phyloP scores from a whole-genome alignment of 35 echinoderm and acorn worm genomes.

The Anneissia japonica region DNA sequence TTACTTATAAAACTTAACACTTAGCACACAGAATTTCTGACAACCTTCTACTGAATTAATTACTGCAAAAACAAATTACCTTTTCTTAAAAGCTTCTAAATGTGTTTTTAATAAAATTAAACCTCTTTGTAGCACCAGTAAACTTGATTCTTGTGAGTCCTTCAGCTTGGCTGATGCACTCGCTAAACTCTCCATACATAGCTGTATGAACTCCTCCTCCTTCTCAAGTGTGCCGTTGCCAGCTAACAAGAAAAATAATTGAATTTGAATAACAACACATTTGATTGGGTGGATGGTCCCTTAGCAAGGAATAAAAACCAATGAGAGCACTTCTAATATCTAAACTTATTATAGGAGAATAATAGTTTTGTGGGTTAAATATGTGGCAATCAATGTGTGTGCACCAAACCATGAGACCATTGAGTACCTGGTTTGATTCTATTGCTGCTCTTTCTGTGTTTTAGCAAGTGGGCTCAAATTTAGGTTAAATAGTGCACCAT shows the following conservation, averaged over 20 bases:
- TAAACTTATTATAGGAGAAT: background rate
- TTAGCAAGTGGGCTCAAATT: too few relatives aligned
- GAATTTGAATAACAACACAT: too few relatives aligned
- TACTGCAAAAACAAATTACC: slow-evolving; percentile 34
- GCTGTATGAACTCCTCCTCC: slow-evolving; percentile 72
- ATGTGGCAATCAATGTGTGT: too few relatives aligned
- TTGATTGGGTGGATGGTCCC: too few relatives aligned
- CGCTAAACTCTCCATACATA: slow-evolving; percentile 67
- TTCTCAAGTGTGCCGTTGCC: slow-evolving; percentile 80
- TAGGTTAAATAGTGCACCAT: too few relatives aligned
- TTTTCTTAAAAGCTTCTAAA: slow-evolving; percentile 78
- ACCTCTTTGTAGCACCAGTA: slow-evolving; percentile 68
- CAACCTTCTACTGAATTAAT: too few relatives aligned
- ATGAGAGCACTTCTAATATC: background rate
- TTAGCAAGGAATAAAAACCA: background rate
- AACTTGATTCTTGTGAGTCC: slow-evolving; percentile 39
- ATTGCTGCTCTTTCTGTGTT: too few relatives aligned
- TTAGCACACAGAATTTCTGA: too few relatives aligned
- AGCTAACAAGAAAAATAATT: slow-evolving; percentile 41
- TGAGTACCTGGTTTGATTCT: too few relatives aligned
- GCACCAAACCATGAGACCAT: too few relatives aligned
- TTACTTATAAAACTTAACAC: too few relatives aligned
- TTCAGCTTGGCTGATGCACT: slow-evolving; percentile 44
- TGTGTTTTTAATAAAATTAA: slow-evolving; percentile 70
- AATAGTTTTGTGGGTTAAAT: background rate